phyloP scores from a whole-genome alignment of 1,140 invertebrate genomes.

The Leptoteleia sp. region DNA sequence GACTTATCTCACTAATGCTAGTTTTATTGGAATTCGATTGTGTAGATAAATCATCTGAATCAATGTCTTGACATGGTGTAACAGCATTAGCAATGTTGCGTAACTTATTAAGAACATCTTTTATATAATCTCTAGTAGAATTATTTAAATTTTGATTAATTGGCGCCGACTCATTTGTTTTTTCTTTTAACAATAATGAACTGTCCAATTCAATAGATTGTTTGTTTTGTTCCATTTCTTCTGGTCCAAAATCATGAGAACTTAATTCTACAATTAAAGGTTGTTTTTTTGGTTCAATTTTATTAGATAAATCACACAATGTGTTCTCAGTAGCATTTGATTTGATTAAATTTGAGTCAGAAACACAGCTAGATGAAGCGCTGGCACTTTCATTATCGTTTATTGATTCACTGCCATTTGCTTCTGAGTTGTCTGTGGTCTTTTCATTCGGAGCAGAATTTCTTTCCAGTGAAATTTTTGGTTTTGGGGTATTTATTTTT shows the following conservation, averaged over 20 bases:
- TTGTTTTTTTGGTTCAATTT: background rate
- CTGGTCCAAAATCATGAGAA: slow-evolving; percentile 17
- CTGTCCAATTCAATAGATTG: background rate
- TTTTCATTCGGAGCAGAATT: too few species aligned
- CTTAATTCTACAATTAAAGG: slow-evolving; percentile 22
- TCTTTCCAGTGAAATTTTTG: too few species aligned
- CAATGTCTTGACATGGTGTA: background rate
- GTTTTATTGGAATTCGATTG: background rate
- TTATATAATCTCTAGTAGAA: slow-evolving; percentile 13
- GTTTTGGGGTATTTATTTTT: too few species aligned
- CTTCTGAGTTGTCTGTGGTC: too few species aligned
- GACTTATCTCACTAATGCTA: background rate
- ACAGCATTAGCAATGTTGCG: slow-evolving; percentile 15
- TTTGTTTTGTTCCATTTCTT: slow-evolving; percentile 12
- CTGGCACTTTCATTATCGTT: too few species aligned
- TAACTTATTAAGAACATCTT: slow-evolving; percentile 1
- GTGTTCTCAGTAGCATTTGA: background rate
- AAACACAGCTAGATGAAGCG: too few species aligned
- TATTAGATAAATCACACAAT: background rate
- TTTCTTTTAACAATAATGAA: background rate
- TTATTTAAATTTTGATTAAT: background rate
- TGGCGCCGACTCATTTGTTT: background rate
- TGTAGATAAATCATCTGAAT: slow-evolving; percentile 32
- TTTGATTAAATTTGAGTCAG: too few species aligned
- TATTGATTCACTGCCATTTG: too few species aligned